Evolutionary conservation across 2,797 vertebrate genomes (phyloP).

Genomic region (Dromococcyx pavoninus): DNA sequence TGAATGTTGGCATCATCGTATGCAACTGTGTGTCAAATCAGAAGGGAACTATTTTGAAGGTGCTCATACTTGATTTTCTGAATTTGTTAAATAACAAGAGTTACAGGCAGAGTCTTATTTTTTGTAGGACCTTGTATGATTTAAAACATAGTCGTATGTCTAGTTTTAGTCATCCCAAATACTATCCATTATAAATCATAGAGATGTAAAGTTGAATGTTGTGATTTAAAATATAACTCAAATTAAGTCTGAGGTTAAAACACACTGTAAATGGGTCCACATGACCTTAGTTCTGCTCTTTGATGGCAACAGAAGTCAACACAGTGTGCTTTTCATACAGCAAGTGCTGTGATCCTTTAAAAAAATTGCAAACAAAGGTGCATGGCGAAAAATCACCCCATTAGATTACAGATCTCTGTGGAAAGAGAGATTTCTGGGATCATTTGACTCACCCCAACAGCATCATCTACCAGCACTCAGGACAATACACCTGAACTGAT

Average conservation of each 20-base stretch:
- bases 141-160: not conserved
- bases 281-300: not conserved
- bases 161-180: not conserved
- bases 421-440: not conserved
- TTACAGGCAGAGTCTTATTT: too few species aligned
- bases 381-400: not conserved
- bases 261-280: not conserved
- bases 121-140: too few species aligned
- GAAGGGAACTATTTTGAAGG: too few species aligned
- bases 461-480: not conserved
- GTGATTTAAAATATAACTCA: not conserved
- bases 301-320: not conserved
- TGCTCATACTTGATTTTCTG: too few species aligned
- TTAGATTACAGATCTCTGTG: not conserved
- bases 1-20: too few species aligned
- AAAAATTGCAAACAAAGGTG: not conserved
- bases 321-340: not conserved
- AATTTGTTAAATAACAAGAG: too few species aligned
- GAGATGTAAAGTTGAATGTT: not conserved
- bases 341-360: not conserved
- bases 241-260: not conserved
- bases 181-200: not conserved
- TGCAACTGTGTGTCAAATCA: too few species aligned
- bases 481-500: not conserved
- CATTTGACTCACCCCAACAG: not conserved